Evolutionary conservation across 2,888 invertebrate species (phyloP).

Genomic region (Zygothrica quintamaculata): DNA sequence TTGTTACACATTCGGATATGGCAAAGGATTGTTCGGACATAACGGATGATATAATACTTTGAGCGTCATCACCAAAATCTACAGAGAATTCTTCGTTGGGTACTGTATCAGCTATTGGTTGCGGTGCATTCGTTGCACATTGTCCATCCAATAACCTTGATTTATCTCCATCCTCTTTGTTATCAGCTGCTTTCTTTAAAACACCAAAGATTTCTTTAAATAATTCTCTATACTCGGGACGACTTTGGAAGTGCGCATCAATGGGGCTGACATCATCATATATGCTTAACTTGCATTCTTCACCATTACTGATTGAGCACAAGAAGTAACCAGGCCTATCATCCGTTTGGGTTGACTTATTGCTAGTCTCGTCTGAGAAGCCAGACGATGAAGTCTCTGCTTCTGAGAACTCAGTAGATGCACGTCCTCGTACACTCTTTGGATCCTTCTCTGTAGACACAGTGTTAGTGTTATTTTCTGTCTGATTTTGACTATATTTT

Average conservation of each 20-base stretch:
- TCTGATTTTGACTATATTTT: slow-evolving; percentile 86
- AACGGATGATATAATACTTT: slow-evolving; percentile 90
- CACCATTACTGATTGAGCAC: slow-evolving; percentile 93
- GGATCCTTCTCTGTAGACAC: slow-evolving; percentile 47
- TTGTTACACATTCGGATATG: slow-evolving; percentile 88
- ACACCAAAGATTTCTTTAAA: slow-evolving; percentile 94
- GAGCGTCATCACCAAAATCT: slow-evolving; percentile 87
- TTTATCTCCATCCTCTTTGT: slow-evolving; percentile 92
- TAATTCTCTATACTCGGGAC: slow-evolving; percentile 91
- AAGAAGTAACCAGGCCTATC: slow-evolving; percentile 91
- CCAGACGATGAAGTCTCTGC: slow-evolving; percentile 94
- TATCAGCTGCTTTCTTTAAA: slow-evolving; percentile 92
- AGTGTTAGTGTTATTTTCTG: slow-evolving; percentile 21
- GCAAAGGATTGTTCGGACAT: slow-evolving; percentile 90
- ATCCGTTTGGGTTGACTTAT: slow-evolving; percentile 93
- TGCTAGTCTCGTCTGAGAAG: slow-evolving; percentile 93
- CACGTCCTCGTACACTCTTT: slow-evolving; percentile 86
- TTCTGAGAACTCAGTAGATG: slow-evolving; percentile 93
- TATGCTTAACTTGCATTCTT: slow-evolving; percentile 93
- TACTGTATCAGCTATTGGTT: slow-evolving; percentile 87
- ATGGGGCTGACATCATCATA: slow-evolving; percentile 92
- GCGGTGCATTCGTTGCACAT: slow-evolving; percentile 75
- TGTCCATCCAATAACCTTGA: slow-evolving; percentile 89
- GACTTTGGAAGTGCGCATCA: slow-evolving; percentile 92
- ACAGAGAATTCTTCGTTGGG: slow-evolving; percentile 88